phyloP scores from a whole-genome alignment of 2,888 invertebrate species.

The Apodemia hepburni region DNA sequence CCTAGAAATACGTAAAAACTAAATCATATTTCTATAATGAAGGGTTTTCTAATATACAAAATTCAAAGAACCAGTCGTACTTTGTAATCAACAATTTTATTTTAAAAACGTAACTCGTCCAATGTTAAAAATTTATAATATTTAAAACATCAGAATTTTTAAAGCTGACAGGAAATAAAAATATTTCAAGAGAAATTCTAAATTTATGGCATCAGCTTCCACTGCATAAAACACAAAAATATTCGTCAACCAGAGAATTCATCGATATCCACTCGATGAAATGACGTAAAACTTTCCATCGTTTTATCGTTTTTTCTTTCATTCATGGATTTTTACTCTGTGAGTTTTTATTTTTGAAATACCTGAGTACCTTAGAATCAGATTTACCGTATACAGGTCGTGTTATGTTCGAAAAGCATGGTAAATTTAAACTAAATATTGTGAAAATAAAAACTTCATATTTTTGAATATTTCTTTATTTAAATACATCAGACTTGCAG shows the following conservation, averaged over 20 bases:
- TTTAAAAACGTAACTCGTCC: not conserved
- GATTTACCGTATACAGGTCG: not conserved
- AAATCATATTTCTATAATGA: too few relatives aligned
- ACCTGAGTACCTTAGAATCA: not conserved
- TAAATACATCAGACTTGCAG: too few relatives aligned
- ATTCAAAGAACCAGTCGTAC: too few relatives aligned
- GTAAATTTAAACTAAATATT: too few relatives aligned
- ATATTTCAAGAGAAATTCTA: constrained; percentile 7
- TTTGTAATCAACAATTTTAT: too few relatives aligned
- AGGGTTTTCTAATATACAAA: too few relatives aligned
- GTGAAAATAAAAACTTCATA: too few relatives aligned
- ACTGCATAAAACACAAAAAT: constrained; percentile 12
- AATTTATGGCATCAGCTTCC: constrained; percentile 7
- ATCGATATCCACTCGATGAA: constrained; percentile 11
- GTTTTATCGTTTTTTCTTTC: constrained; percentile 3
- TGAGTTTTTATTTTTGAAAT: constrained; percentile 7
- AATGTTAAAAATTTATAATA: not conserved
- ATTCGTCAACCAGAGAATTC: constrained; percentile 10
- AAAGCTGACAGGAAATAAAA: not conserved
- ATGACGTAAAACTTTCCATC: constrained; percentile 13
- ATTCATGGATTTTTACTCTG: not conserved
- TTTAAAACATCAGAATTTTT: not conserved
- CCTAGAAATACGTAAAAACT: too few relatives aligned
- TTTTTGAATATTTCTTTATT: too few relatives aligned
- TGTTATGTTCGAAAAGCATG: not conserved